Evolutionary conservation across 23 tunicate genomes (phyloP).

Genomic region (Ascidia mentula): DNA sequence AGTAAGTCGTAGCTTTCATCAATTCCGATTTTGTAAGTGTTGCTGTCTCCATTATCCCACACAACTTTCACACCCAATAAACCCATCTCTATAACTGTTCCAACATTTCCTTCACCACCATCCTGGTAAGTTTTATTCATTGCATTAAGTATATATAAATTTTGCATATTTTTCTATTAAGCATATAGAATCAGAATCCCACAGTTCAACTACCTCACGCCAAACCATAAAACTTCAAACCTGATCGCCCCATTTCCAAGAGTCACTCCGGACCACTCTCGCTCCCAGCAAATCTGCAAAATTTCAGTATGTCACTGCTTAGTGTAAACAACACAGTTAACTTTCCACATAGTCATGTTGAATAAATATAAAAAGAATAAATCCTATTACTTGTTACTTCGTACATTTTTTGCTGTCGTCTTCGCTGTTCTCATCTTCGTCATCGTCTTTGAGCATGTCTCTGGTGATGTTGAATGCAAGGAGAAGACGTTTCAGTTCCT

Average conservation of each 20-base stretch:
- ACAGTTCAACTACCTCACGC: too few relatives aligned
- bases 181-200: too few relatives aligned
- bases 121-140: too few relatives aligned
- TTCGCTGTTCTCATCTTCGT: background rate
- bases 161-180: too few relatives aligned
- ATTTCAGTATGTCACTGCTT: too few relatives aligned
- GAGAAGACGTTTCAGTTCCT: background rate
- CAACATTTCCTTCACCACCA: slow-evolving; percentile 47
- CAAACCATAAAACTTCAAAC: too few relatives aligned
- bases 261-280: background rate
- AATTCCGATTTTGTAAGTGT: slow-evolving; percentile 20
- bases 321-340: too few relatives aligned
- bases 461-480: background rate
- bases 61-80: slow-evolving; percentile 7
- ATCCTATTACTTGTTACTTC: too few relatives aligned
- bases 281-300: too few relatives aligned
- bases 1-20: slow-evolving; percentile 27
- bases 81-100: slow-evolving; percentile 36
- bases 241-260: background rate
- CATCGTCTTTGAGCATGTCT: background rate
- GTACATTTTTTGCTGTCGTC: background rate
- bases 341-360: too few relatives aligned
- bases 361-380: too few relatives aligned
- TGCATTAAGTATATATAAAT: too few relatives aligned
- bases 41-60: slow-evolving; percentile 31